A percentile compares a stretch with the other conserved stretches of the same genome.
Evolutionary conservation across 2,797 vertebrate genomes (phyloP).

Genomic region (Oryzias sinensis): DNA sequence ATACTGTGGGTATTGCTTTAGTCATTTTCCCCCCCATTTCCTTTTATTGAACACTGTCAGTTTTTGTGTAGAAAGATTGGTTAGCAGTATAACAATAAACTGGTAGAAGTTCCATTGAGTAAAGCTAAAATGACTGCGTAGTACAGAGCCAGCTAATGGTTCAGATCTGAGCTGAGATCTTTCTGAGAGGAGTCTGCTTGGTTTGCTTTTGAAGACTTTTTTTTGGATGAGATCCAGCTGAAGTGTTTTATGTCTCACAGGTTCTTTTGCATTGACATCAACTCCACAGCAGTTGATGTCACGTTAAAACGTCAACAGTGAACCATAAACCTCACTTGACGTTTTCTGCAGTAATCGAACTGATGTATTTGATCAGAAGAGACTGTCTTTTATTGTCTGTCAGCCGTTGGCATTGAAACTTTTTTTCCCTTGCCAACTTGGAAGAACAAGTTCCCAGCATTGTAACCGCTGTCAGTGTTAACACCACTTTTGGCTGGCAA

Average conservation of each 20-base stretch:
- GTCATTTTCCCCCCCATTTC: too few relatives aligned
- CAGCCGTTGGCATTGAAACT: not conserved
- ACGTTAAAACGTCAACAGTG: not conserved
- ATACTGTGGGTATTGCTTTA: too few relatives aligned
- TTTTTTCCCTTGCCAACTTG: constrained; percentile 2
- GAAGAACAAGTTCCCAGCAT: constrained; percentile 1
- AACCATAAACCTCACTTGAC: not conserved
- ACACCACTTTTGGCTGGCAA: constrained; percentile 5
- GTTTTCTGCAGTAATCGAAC: not conserved
- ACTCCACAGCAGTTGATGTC: not conserved
- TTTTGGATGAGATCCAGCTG: too few relatives aligned
- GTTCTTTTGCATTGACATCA: not conserved
- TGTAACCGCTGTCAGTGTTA: constrained; percentile 1
- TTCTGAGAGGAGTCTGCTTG: too few relatives aligned
- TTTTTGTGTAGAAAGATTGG: too few relatives aligned
- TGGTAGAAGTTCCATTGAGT: too few relatives aligned
- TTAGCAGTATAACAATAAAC: too few relatives aligned
- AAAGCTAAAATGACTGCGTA: too few relatives aligned
- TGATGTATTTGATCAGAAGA: not conserved
- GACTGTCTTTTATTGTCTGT: constrained; percentile 6
- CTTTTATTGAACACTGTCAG: too few relatives aligned
- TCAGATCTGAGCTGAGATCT: too few relatives aligned
- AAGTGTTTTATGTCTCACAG: not conserved
- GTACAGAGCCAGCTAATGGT: too few relatives aligned
- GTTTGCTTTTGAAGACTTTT: too few relatives aligned